phyloP scores from a whole-genome alignment of 2,797 vertebrate species.

The Bucorvus abyssinicus region DNA sequence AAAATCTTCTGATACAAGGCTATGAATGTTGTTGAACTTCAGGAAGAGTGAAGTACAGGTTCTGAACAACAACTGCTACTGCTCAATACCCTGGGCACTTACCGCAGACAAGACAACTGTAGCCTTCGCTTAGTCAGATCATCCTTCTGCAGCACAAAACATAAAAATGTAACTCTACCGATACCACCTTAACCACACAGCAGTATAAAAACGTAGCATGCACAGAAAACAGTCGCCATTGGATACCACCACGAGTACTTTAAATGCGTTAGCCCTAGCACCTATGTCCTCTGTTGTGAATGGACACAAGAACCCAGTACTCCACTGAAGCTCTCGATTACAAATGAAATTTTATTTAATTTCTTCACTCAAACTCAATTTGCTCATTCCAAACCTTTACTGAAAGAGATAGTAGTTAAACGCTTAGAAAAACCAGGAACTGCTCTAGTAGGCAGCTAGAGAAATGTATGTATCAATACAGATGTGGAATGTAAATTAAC shows the following conservation, averaged over 20 bases:
- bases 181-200: background rate
- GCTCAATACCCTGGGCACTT: background rate
- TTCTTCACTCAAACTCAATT: slow-evolving; percentile 79
- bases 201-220: background rate
- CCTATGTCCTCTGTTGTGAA: background rate
- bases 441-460: slow-evolving; percentile 33
- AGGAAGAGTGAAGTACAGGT: background rate
- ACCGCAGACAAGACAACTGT: background rate
- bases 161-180: background rate
- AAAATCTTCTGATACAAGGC: background rate
- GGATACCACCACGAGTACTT: background rate
- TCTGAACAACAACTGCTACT: background rate
- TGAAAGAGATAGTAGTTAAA: slow-evolving; percentile 67
- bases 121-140: background rate
- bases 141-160: background rate
- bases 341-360: slow-evolving; percentile 88
- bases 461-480: slow-evolving; percentile 50
- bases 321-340: slow-evolving; percentile 72
- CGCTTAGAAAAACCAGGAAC: slow-evolving; percentile 40
- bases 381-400: slow-evolving; percentile 80
- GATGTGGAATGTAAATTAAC: slow-evolving; percentile 63
- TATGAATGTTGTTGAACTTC: background rate
- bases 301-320: background rate
- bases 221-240: background rate
- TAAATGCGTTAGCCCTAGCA: rapidly evolving